Conservation (phyloP, 2,888 invertebrate genomes). For the Acanthosepion pharaonis region DNA sequence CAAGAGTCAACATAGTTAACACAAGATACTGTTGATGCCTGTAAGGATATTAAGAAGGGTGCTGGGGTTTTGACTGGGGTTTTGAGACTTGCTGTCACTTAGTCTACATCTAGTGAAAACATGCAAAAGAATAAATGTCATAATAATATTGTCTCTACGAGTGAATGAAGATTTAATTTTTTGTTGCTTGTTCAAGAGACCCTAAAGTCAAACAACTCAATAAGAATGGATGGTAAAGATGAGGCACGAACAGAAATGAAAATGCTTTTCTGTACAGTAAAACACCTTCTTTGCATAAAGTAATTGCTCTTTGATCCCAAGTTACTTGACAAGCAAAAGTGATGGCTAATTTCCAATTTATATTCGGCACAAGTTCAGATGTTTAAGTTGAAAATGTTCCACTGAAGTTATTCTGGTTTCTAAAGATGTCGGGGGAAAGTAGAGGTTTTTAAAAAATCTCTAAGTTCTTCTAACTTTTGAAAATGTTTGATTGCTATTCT, state of each 20-base stretch:
- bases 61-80: too few relatives aligned
- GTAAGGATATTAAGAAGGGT: too few relatives aligned
- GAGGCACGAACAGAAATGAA: not conserved
- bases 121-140: too few relatives aligned
- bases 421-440: not conserved
- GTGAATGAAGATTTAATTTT: not conserved
- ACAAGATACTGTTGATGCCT: too few relatives aligned
- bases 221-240: too few relatives aligned
- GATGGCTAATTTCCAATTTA: constrained; percentile 22
- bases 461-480: not conserved
- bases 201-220: not conserved
- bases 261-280: constrained; percentile 5
- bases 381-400: constrained; percentile 33
- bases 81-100: too few relatives aligned
- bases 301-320: constrained; percentile 33
- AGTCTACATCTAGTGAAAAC: too few relatives aligned
- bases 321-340: constrained; percentile 20
- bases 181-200: not conserved
- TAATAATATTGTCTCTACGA: not conserved
- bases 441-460: not conserved
- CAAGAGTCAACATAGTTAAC: too few relatives aligned
- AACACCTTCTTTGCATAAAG: constrained; percentile 33
- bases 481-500: not conserved
- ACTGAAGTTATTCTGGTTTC: not conserved
- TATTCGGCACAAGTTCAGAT: constrained; percentile 20